Base-by-base conservation (phyloP, 2,888 invertebrate genomes). In the Hirtodrosophila confusa region DNA sequence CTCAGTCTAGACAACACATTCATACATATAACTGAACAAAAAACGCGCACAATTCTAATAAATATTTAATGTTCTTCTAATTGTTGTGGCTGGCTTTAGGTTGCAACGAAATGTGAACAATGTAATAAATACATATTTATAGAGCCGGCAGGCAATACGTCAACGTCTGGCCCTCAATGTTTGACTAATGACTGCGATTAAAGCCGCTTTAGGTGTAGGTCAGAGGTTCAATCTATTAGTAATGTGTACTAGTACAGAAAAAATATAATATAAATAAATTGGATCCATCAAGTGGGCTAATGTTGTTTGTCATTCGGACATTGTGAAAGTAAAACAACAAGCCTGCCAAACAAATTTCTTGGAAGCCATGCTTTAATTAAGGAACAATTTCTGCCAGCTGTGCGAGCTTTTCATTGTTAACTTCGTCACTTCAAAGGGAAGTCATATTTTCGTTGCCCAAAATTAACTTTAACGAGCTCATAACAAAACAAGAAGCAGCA, bases 31-130 rank as follows among this genome's bases (percentile, higher is more conserved):
- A 41, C 35, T 40, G 43, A 10, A 29, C 33, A 33, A 17, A 41
- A 24, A 37, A 4, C 37, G 17, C 31, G n/a, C 33, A 44, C 48
- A 39, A 43, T 29, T 37, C 63, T 40, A 75, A 69, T 72, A 56
- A 75, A 72, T 72, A 49, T 75, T 75, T 56, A 51, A 72, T 69
- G n/a, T 60, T 45, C 60, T 31, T 31, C 76, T 73, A 75, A 73
- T 69, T 73, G 60, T 64, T 60, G 51, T 45, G 36, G 45, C 11
- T 23, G 47, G 65, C 47, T 47, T 47, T 43, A 11, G 23, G 39
- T 9, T 33, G 4, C 54, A 53, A 17, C 44, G 48, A 24, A 39
- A 54, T 40, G 35, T 68, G 48, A 53, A 41, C 45, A 43, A 5
- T 5, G 40, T 65, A 33, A 62, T 51, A 47, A 58, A 63, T 64